A percentile compares a stretch with the other conserved stretches of the same genome.
Conservation (phyloP, 1,140 invertebrate species). For the Manduca sexta region DNA sequence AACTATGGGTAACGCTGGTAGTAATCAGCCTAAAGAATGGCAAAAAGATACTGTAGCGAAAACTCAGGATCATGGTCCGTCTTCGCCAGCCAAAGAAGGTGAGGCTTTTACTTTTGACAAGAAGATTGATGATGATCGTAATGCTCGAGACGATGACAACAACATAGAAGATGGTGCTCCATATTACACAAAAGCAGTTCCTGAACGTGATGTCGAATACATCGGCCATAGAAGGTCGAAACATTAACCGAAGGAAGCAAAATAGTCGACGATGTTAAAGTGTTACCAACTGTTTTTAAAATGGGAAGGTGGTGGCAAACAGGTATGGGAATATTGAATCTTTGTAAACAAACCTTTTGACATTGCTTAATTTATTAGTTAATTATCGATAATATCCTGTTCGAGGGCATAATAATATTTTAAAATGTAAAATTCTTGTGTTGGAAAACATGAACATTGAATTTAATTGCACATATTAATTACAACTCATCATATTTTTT, state of each 20-base stretch:
- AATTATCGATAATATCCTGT: no score
- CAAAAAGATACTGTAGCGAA: slow-evolving; percentile 72
- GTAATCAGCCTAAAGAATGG: slow-evolving; percentile 78
- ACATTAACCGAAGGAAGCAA: slow-evolving; percentile 80
- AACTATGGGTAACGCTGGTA: slow-evolving; percentile 84
- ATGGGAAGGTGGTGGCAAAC: slow-evolving; percentile 96
- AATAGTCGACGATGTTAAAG: slow-evolving; percentile 73
- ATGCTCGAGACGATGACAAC: slow-evolving; percentile 63
- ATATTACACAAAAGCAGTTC: slow-evolving; percentile 80
- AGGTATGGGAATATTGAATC: slow-evolving; percentile 51
- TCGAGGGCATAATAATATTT: no score
- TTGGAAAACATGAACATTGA: no score
- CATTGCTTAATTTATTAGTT: no score
- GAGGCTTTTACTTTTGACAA: slow-evolving; percentile 91
- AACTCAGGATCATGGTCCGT: slow-evolving; percentile 73
- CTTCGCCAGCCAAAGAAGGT: slow-evolving; percentile 83
- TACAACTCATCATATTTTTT: no score
- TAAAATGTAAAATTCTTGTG: no score
- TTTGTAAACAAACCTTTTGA: no score
- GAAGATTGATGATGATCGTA: slow-evolving; percentile 79
- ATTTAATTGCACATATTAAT: no score
- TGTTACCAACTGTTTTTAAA: slow-evolving; percentile 97
- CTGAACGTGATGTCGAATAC: slow-evolving; percentile 70
- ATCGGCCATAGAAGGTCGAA: slow-evolving; percentile 77
- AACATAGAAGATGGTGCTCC: slow-evolving; percentile 88